Conservation (phyloP, 2,797 vertebrate species). For the Protonibea diacanthus region DNA sequence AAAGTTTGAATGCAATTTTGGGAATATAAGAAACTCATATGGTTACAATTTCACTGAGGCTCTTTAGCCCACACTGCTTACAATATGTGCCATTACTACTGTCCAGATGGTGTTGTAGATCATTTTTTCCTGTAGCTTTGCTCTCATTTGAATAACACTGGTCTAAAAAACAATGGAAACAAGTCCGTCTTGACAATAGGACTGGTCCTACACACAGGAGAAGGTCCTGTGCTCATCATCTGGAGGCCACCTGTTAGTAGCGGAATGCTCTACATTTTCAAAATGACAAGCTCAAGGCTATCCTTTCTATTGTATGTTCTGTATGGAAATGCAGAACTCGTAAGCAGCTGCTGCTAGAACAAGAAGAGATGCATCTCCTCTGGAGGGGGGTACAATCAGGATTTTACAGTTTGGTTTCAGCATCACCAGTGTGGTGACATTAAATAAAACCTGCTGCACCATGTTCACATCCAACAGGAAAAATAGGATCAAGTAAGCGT, state of each 20-base stretch:
- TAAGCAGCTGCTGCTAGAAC: constrained; percentile 21
- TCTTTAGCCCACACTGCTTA: neutral
- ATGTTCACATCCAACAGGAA: constrained; percentile 37
- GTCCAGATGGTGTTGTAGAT: constrained; percentile 9
- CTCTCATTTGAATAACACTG: constrained; percentile 13
- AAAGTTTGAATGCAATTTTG: neutral
- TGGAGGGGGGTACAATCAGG: constrained; percentile 3
- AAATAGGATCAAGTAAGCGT: constrained; percentile 26
- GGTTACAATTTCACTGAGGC: constrained; percentile 2
- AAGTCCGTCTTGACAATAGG: constrained; percentile 6
- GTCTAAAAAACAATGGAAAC: constrained; percentile 32
- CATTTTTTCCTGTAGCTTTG: constrained; percentile 11
- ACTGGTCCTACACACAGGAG: neutral
- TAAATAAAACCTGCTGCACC: constrained; percentile 42
- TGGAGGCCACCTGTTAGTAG: constrained; percentile 58
- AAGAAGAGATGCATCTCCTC: neutral
- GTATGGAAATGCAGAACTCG: constrained; percentile 32
- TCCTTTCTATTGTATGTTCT: constrained; percentile 20
- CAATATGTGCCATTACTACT: neutral
- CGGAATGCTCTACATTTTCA: constrained; percentile 21
- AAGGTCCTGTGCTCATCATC: constrained; percentile 34
- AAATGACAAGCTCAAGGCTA: constrained; percentile 38
- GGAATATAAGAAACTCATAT: neutral
- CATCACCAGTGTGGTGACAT: constrained; percentile 12
- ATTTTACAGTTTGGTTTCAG: constrained; percentile 23